These are phyloP conservation scores for Oscheius sp. DNA, from an alignment of 2,888 invertebrate genomes.

Conservation along the genomic window DNA sequence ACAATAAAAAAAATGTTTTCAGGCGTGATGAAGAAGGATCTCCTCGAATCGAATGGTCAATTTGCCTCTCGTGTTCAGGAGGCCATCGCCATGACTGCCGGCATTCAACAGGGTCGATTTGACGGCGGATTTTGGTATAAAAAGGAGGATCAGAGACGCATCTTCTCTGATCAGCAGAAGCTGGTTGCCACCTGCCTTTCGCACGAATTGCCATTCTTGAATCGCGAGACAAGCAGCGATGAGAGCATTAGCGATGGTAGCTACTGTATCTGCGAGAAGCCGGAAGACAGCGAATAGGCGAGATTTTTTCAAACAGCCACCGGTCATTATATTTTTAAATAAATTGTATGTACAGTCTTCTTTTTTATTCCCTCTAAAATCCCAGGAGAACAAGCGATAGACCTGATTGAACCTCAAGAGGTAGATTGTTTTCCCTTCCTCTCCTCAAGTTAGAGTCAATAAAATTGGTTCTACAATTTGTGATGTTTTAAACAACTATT, in stretches of 20 bases:
- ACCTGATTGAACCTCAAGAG: too few relatives aligned
- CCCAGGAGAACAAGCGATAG: too few relatives aligned
- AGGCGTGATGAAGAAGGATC: conserved; percentile 31
- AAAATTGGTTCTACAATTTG: too few relatives aligned
- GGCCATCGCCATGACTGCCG: conserved; percentile 38
- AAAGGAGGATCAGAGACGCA: conserved; percentile 29
- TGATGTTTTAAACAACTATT: too few relatives aligned
- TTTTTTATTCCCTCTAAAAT: too few relatives aligned
- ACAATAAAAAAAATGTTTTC: too few relatives aligned
- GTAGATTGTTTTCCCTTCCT: too few relatives aligned
- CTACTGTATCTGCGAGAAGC: conserved; percentile 15
- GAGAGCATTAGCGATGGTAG: conserved; percentile 1
- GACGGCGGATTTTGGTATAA: conserved; percentile 55
- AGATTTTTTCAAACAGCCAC: too few relatives aligned
- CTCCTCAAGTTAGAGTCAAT: too few relatives aligned
- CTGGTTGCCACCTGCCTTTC: conserved; percentile 9
- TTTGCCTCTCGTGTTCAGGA: conserved; percentile 50
- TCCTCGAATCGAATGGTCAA: conserved; percentile 36
- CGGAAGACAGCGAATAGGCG: not conserved
- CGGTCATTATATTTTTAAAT: too few relatives aligned
- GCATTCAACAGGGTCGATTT: conserved; percentile 38
- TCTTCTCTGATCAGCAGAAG: not conserved
- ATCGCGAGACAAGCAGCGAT: not conserved
- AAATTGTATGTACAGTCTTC: too few relatives aligned
- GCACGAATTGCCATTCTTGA: not conserved